Conservation (phyloP, 2,888 invertebrate species). For the Drosophila ustulata region DNA sequence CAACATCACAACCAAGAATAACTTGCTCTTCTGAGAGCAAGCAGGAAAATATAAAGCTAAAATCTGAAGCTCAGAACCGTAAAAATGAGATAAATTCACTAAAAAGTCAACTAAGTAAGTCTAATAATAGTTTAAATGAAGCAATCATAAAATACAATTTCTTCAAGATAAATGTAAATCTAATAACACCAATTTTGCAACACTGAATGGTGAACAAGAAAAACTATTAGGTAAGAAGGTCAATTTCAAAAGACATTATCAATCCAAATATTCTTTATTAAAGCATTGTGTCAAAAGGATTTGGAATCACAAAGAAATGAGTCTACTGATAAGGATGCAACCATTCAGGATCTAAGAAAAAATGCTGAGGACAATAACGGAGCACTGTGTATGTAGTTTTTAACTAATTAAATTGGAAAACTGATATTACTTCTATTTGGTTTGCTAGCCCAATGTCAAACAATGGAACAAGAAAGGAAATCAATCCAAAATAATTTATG, state of each 20-base stretch:
- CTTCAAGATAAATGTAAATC: neutral
- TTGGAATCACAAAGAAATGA: neutral
- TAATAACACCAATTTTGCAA: too few species aligned
- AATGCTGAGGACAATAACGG: neutral
- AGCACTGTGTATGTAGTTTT: neutral
- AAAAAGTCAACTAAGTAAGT: constrained; percentile 4
- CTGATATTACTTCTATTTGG: neutral
- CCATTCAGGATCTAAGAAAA: neutral
- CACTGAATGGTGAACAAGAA: neutral
- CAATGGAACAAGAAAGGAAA: neutral
- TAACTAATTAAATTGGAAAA: neutral
- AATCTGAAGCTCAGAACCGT: neutral
- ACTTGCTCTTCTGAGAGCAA: neutral
- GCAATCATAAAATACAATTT: neutral
- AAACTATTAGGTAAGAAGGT: neutral
- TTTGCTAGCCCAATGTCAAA: neutral
- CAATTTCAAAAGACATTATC: neutral
- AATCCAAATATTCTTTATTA: neutral
- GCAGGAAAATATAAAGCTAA: neutral
- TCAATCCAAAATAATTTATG: neutral
- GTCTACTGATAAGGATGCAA: neutral
- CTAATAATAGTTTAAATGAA: neutral
- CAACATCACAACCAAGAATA: neutral
- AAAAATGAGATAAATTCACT: neutral
- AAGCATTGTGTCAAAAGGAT: neutral